Conservation (phyloP, 2,113 vertebrate species). For the Eulemur rufifrons region DNA sequence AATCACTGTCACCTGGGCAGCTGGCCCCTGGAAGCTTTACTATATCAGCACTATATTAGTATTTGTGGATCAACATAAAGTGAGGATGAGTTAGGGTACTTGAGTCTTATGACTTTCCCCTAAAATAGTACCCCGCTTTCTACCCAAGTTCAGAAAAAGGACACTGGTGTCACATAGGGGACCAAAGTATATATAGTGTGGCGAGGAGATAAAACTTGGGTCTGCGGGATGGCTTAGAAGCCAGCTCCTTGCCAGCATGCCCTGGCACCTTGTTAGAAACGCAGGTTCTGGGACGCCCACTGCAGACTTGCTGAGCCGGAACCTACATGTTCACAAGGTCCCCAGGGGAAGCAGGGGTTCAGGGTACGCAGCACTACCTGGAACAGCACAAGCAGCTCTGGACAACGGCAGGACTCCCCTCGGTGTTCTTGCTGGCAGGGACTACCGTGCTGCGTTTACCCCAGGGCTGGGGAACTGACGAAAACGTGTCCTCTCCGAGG, state of each 20-base stretch:
- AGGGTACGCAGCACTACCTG: neutral
- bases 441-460: too few relatives aligned
- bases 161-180: neutral
- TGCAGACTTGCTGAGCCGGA: neutral
- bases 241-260: neutral
- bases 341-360: neutral
- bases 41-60: neutral
- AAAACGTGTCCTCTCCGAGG: rapidly evolving
- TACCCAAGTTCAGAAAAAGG: neutral
- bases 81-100: neutral
- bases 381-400: neutral
- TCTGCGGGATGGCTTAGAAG: neutral
- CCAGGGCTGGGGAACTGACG: neutral
- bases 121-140: neutral
- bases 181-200: too few relatives aligned
- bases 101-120: neutral
- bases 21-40: neutral
- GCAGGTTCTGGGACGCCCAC: neutral
- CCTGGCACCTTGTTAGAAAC: neutral
- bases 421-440: neutral
- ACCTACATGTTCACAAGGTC: neutral
- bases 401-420: neutral
- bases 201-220: neutral
- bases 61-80: neutral
- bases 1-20: neutral